Base-by-base conservation (phyloP, 2,888 invertebrate species). In the Oxyscelio sp. region DNA sequence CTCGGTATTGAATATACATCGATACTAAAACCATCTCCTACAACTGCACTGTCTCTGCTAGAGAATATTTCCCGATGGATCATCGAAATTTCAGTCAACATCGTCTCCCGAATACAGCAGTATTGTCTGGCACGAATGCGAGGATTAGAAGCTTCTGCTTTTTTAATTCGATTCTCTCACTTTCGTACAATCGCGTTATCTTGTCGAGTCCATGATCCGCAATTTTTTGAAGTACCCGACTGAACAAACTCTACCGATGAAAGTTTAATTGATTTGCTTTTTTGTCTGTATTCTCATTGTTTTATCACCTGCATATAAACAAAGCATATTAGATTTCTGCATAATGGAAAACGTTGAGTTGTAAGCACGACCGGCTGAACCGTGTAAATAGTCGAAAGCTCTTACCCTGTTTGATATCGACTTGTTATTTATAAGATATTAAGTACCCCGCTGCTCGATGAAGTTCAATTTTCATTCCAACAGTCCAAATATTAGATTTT, bases 1-100 rank as follows among this genome's bases (percentile, higher is more conserved):
- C 91, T 91, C 90, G 87, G 87, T 89, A 90, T 89, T 90, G 91
- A 92, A 91, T 88, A 88, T 88, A 90, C 88, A 90, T 90, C 90
- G 89, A 91, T 91, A 89, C 89, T 88, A 86, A 89, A 87, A 88
- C 87, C 88, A 74, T 74, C 84, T 83, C 85, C 80, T 74, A 70
- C 85, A 68, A 50, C 86, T 84, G 84, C 87, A 86, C 88, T 89
- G 89, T 90, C 88, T 89, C 88, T 74, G 85, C 86, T 86, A 83
- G 87, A 89, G 83, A 91, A 92, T 92, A 90, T 91, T 91, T 90
- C 90, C 90, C 90, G 83, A 85, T 85, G 89, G 90, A 92, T 93
- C 92, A 91, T 91, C 91, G 92, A 92, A 92, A 93, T 91, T 92
- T 93, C 91, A 92, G 92, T 93, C 93, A 93, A 93, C 92, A 93